Evolutionary conservation across 2,113 vertebrate genomes (phyloP).

Genomic region (Bothrops jararaca): DNA sequence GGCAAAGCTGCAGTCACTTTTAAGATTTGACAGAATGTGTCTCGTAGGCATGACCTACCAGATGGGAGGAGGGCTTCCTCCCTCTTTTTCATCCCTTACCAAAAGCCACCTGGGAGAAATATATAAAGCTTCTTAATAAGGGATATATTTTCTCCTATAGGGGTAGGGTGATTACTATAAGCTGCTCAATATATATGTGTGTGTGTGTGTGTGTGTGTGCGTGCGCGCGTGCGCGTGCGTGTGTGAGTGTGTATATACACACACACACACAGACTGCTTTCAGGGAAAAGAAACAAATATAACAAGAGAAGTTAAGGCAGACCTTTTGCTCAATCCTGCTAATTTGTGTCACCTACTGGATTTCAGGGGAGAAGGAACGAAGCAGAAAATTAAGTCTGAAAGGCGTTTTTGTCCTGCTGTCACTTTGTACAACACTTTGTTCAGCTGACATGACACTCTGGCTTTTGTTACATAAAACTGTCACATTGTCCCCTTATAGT

Average conservation of each 20-base stretch:
- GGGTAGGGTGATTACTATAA: constrained; percentile 72
- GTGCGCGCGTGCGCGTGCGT: too few species aligned
- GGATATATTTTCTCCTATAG: constrained; percentile 74
- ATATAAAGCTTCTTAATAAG: constrained; percentile 77
- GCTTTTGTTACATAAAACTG: constrained; percentile 84
- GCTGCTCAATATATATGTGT: constrained; percentile 62
- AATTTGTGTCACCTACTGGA: constrained; percentile 80
- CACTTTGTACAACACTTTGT: constrained; percentile 81
- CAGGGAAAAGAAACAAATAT: constrained; percentile 73
- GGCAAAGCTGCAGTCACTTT: constrained; percentile 80
- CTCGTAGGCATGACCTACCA: constrained; percentile 82
- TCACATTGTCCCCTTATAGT: constrained; percentile 80
- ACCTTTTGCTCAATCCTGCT: constrained; percentile 70
- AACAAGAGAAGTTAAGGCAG: constrained; percentile 62
- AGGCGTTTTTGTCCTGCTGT: constrained; percentile 82
- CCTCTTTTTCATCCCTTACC: constrained; percentile 72
- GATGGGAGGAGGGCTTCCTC: constrained; percentile 64
- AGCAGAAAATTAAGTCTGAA: constrained; percentile 85
- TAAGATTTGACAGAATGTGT: constrained; percentile 80
- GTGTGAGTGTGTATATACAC: too few species aligned
- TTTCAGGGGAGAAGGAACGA: constrained; percentile 68
- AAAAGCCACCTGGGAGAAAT: constrained; percentile 75
- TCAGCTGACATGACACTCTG: constrained; percentile 79
- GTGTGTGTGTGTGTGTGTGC: too few species aligned
- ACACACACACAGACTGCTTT: constrained; percentile 43